Percentiles rank a stretch among this genome's conserved stretches.
These are phyloP conservation scores for Eledone cirrhosa DNA, from an alignment of 2,888 invertebrate genomes.

Conservation along the genomic window DNA sequence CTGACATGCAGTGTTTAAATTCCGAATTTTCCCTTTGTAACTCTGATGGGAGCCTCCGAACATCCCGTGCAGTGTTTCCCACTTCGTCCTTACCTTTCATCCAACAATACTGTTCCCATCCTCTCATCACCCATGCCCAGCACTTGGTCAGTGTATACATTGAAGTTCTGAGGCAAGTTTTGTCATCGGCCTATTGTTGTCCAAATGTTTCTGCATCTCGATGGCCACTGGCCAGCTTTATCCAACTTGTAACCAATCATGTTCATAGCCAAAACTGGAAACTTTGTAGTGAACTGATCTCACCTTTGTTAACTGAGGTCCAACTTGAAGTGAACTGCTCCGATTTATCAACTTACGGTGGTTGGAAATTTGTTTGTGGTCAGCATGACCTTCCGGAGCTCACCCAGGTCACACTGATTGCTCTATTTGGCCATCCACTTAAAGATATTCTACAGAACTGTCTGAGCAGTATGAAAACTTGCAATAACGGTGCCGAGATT, in stretches of 20 bases:
- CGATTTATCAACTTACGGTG: constrained; percentile 10
- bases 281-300: constrained; percentile 19
- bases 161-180: constrained; percentile 17
- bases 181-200: constrained; percentile 3
- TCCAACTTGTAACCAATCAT: constrained; percentile 7
- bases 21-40: background rate
- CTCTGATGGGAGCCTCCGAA: background rate
- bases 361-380: constrained; percentile 21
- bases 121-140: constrained; percentile 8
- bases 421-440: constrained; percentile 22
- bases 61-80: background rate
- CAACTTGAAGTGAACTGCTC: constrained; percentile 21
- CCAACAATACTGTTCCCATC: constrained; percentile 15
- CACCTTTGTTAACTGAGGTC: constrained; percentile 15
- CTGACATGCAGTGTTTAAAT: background rate
- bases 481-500: constrained; percentile 4
- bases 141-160: constrained; percentile 26
- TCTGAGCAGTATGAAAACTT: constrained; percentile 13
- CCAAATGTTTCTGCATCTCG: constrained; percentile 18
- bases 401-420: constrained; percentile 14
- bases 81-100: background rate
- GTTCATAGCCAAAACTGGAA: constrained; percentile 25
- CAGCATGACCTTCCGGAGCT: constrained; percentile 19
- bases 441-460: constrained; percentile 20
- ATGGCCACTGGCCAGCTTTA: constrained; percentile 12